Evolutionary conservation across 2,113 vertebrate species (phyloP).

Genomic region (Platanista minor): DNA sequence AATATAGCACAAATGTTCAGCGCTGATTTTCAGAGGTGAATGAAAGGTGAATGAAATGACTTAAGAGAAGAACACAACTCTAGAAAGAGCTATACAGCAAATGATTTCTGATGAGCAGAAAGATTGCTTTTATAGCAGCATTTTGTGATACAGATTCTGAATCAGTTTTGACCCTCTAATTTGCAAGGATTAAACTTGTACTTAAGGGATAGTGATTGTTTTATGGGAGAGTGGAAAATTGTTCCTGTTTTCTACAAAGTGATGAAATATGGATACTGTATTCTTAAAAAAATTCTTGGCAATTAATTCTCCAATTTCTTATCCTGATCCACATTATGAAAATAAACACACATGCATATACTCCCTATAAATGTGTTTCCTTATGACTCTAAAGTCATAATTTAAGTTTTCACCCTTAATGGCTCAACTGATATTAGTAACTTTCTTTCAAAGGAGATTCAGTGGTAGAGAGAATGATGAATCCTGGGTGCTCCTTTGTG

Average conservation of each 20-base stretch:
- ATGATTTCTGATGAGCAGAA: not conserved
- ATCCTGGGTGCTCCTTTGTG: not conserved
- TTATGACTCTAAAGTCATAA: not conserved
- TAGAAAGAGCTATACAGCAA: not conserved
- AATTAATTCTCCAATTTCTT: not conserved
- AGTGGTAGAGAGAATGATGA: not conserved
- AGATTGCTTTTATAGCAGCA: not conserved
- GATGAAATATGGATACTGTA: not conserved
- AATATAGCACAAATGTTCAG: conserved; percentile 45
- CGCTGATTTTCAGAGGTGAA: conserved; percentile 49
- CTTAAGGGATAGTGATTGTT: not conserved
- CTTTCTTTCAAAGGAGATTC: not conserved
- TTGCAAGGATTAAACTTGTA: not conserved
- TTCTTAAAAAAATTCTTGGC: not conserved
- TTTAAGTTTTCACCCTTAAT: not conserved
- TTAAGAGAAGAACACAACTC: not conserved
- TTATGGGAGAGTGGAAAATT: not conserved
- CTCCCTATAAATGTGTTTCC: not conserved
- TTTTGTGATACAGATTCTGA: not conserved
- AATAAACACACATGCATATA: not conserved
- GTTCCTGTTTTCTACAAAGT: not conserved
- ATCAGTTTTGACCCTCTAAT: not conserved
- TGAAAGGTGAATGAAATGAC: not conserved
- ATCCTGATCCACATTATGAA: not conserved
- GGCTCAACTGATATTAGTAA: not conserved